Conservation (phyloP, 2,113 vertebrate species). For the Fregata magnificens region DNA sequence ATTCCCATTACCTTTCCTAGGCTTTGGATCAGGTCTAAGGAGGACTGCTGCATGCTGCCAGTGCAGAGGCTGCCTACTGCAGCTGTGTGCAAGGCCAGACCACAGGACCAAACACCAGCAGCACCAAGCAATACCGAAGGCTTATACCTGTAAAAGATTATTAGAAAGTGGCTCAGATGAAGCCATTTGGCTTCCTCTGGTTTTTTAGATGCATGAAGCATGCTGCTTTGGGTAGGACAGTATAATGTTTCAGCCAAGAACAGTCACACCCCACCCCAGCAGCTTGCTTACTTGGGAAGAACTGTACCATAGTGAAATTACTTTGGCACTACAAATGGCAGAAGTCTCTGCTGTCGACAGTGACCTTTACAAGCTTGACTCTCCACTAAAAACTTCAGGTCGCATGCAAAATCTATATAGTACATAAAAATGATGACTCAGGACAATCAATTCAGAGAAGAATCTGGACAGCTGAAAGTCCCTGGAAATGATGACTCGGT, state of each 20-base stretch:
- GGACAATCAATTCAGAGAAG: neutral
- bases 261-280: neutral
- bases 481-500: neutral
- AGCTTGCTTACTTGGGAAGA: neutral
- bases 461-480: neutral
- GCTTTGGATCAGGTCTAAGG: neutral
- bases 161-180: neutral
- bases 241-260: neutral
- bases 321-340: neutral
- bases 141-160: neutral
- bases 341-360: accelerated
- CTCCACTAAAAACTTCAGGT: neutral
- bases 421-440: neutral
- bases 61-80: neutral
- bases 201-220: neutral
- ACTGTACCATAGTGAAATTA: neutral
- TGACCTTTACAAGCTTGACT: neutral
- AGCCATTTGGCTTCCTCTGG: neutral
- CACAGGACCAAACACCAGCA: neutral
- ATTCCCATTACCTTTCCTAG: neutral
- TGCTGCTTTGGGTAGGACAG: neutral
- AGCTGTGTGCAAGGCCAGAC: neutral
- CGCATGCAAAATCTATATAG: neutral
- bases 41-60: neutral
- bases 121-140: neutral